Conservation (phyloP, 53 echinoderm and acorn worm genomes). For the Patiria pectinifera region DNA sequence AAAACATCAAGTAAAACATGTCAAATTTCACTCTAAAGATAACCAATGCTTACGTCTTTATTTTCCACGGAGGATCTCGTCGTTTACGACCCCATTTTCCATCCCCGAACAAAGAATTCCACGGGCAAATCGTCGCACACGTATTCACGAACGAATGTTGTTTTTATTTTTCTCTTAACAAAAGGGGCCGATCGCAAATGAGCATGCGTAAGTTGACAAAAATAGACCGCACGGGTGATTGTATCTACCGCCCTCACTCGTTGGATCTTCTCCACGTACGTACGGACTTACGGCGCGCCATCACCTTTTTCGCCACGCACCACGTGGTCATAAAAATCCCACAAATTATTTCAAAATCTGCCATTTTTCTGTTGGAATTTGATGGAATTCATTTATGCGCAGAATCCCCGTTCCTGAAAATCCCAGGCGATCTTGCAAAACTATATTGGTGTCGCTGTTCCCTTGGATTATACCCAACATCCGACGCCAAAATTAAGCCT, state of each 20-base stretch:
- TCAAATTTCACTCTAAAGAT: background rate
- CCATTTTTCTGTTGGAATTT: too few species aligned
- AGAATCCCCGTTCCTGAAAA: too few species aligned
- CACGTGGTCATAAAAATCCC: too few species aligned
- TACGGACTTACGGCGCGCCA: too few species aligned
- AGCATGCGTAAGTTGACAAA: background rate
- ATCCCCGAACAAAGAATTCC: slow-evolving; percentile 50
- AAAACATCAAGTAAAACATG: background rate
- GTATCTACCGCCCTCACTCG: slow-evolving; percentile 19
- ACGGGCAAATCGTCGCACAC: background rate
- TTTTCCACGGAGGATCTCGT: slow-evolving; percentile 25
- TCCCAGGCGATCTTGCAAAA: too few species aligned
- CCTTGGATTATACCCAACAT: too few species aligned
- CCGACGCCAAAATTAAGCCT: too few species aligned
- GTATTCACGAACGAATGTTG: background rate
- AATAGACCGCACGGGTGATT: background rate
- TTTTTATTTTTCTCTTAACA: slow-evolving; percentile 3
- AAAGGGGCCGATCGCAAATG: background rate
- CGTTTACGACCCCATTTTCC: slow-evolving; percentile 28
- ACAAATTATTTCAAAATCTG: too few species aligned
- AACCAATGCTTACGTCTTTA: slow-evolving; percentile 15
- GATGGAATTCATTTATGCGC: too few species aligned
- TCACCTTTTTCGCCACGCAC: too few species aligned
- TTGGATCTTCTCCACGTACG: background rate
- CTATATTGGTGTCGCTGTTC: too few species aligned